Percentiles rank a stretch among this genome's conserved stretches.
Conservation (phyloP, 2,888 invertebrate species). For the Augiades crinisus region DNA sequence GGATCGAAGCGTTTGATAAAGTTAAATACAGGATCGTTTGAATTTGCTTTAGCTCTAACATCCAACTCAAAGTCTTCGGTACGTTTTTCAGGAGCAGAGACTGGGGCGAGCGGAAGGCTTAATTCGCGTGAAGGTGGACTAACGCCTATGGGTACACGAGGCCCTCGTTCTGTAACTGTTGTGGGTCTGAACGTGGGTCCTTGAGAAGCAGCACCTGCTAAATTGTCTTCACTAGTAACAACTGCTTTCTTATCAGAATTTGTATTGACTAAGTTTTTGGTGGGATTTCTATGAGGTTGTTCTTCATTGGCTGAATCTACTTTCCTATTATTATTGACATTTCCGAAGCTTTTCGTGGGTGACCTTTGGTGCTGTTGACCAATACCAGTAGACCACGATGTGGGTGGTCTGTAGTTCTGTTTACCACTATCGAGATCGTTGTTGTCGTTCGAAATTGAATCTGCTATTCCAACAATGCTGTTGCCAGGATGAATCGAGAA, state of each 20-base stretch:
- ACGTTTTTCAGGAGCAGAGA: slow-evolving; percentile 43
- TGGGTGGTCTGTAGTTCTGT: slow-evolving; percentile 73
- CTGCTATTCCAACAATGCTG: slow-evolving; percentile 65
- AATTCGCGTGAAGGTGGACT: slow-evolving; percentile 51
- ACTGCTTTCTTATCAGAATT: slow-evolving; percentile 15
- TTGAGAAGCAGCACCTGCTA: slow-evolving; percentile 49
- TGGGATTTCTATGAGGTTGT: slow-evolving; percentile 16
- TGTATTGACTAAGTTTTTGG: slow-evolving; percentile 29
- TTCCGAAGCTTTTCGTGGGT: slow-evolving; percentile 28
- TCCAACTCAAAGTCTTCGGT: slow-evolving; percentile 46
- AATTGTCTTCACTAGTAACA: slow-evolving; percentile 4
- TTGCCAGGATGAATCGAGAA: slow-evolving; percentile 62
- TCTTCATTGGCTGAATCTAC: too few species aligned
- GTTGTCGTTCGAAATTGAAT: slow-evolving; percentile 62
- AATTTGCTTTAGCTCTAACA: slow-evolving; percentile 41
- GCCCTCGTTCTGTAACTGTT: slow-evolving; percentile 27
- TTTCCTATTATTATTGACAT: slow-evolving; percentile 22
- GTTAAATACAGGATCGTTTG: slow-evolving; percentile 54
- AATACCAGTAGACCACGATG: slow-evolving; percentile 78
- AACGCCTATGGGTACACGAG: slow-evolving; percentile 30
- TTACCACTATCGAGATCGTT: slow-evolving; percentile 67
- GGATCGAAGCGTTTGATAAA: slow-evolving; percentile 76
- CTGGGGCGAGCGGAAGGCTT: slow-evolving; percentile 49
- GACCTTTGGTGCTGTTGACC: slow-evolving; percentile 27
- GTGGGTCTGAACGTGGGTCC: slow-evolving; percentile 42